Evolutionary conservation across 2,888 invertebrate species (phyloP), one percentile per base, ranked within the genome.

Genomic region (Acronicta alni): DNA sequence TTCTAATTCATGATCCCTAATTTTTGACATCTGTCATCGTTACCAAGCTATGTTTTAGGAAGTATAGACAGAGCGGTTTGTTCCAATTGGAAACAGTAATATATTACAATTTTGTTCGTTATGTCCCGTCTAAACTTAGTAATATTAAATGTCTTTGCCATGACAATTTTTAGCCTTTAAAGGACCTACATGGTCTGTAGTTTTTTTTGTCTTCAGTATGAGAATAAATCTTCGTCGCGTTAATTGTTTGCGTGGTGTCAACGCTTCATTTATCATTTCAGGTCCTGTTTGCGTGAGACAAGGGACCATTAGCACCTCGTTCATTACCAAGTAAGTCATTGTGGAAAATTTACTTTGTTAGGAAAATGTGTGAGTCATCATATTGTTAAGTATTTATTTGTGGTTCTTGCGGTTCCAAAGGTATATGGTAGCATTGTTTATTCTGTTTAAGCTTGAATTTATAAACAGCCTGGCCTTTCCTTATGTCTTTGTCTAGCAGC

Each of bases 271-370:
- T 52, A 54, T 64, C 44, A 57, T 64, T 39, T 55, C 52, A 52
- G 54, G 52, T 51, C 42, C 39, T 49, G 26, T 57, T n/a, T 48
- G 59, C 57, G 54, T 74, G 70, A 39, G 39, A 62, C 41, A 58
- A 64, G 55, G 44, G 16, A 48, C 55, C 71, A 62, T 72, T 72
- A 74, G 18, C 58, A 57, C 61, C 30, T 39, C 41, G 39, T 53
- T 73, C 48, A 63, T 63, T 54, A 57, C 0, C 14, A 39, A 16
- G 35, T 41, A 5, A 44, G 20, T 30, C 15, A 42, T 61, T 17
- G 45, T 58, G 72, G 74, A 74, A 72, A 69, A 56, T 61, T 65
- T 69, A 52, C 51, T 47, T 58, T 42, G 14, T 53, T 4, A 17
- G 17, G 23, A 46, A 58, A 53, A 69, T 42, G 7, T n/a, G 23